A percentile compares a stretch with the other conserved stretches of the same genome.
phyloP scores from a whole-genome alignment of 2,888 invertebrate species.

The Nymphalis c-album region DNA sequence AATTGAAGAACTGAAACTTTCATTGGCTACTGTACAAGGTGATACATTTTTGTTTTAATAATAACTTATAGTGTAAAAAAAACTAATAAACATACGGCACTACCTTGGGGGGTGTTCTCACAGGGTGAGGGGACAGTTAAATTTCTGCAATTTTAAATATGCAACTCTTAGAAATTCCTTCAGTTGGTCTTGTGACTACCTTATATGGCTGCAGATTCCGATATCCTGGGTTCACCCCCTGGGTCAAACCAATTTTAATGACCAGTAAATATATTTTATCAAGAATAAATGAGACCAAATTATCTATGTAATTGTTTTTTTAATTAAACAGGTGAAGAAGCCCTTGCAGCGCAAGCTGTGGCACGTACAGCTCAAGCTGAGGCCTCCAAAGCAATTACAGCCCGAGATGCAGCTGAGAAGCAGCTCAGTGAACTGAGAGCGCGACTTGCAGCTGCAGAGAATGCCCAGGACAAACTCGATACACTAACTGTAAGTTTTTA shows the following conservation, averaged over 20 bases:
- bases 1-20: conserved; percentile 80
- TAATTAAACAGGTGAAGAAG: conserved; percentile 63
- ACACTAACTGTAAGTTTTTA: conserved; percentile 63
- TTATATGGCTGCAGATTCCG: background rate
- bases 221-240: too few species aligned
- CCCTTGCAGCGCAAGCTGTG: conserved; percentile 69
- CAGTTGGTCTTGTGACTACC: too few species aligned
- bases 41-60: background rate
- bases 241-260: too few species aligned
- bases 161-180: too few species aligned
- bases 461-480: conserved; percentile 72
- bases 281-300: background rate
- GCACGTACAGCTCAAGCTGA: conserved; percentile 72
- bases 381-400: conserved; percentile 58
- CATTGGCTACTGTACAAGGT: conserved; percentile 86
- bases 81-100: too few species aligned
- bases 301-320: background rate
- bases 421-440: conserved; percentile 58
- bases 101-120: too few species aligned
- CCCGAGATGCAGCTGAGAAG: conserved; percentile 58
- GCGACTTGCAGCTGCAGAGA: conserved; percentile 64
- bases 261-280: background rate
- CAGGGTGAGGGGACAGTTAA: too few species aligned
- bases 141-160: background rate
- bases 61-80: too few species aligned